Evolutionary conservation across 2,888 invertebrate species (phyloP).

Genomic region (Entomobrya proxima): DNA sequence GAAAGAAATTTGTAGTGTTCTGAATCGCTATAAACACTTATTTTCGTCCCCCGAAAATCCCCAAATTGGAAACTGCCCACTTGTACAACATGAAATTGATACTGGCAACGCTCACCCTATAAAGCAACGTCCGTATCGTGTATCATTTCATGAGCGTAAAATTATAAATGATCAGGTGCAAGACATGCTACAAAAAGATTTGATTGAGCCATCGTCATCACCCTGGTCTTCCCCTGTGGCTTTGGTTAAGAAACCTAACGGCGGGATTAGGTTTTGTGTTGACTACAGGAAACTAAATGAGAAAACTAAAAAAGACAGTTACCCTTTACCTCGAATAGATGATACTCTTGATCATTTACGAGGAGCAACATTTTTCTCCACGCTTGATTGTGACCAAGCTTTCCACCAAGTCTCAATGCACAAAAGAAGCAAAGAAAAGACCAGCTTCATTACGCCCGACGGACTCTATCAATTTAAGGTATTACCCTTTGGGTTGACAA

Average conservation of each 20-base stretch:
- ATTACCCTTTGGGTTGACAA: no score
- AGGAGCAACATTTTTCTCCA: neutral
- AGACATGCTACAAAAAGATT: neutral
- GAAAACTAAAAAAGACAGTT: neutral
- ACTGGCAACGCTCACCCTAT: neutral
- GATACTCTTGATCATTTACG: no score
- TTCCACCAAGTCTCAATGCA: neutral
- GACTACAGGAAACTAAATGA: no score
- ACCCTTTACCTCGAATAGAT: conserved; percentile 51
- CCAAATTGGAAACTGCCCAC: neutral
- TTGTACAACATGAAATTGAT: no score
- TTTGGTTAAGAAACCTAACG: no score
- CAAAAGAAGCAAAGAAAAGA: neutral
- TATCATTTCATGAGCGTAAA: neutral
- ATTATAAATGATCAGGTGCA: neutral
- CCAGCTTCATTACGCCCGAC: no score
- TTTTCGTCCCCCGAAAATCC: neutral
- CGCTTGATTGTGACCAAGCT: neutral
- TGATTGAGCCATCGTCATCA: no score
- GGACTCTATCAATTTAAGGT: no score
- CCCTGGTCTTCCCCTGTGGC: no score
- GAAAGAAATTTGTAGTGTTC: no score
- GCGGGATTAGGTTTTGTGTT: no score
- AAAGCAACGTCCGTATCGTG: neutral
- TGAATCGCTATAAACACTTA: neutral